Conservation (phyloP, 2,888 invertebrate genomes). For the Drosophila fungiperda region DNA sequence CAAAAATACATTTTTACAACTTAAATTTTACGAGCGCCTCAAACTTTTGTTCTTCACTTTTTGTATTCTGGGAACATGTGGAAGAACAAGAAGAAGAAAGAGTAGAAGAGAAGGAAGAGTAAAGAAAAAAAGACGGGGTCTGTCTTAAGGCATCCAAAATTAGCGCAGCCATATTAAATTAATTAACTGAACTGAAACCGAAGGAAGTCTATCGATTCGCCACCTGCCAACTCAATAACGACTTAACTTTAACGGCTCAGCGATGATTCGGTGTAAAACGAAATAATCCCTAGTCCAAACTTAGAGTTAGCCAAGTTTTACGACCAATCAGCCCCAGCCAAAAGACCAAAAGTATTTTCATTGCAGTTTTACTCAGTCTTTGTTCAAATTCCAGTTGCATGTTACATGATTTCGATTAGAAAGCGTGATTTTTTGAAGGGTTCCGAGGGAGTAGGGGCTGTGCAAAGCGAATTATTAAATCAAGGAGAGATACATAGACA, state of each 20-base stretch:
- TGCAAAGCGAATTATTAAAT: constrained; percentile 3
- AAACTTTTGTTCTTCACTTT: constrained; percentile 54
- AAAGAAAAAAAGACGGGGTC: constrained; percentile 45
- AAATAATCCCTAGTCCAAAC: constrained; percentile 26
- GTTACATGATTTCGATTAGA: constrained; percentile 56
- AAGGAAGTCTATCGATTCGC: constrained; percentile 73
- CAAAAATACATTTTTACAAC: constrained; percentile 77
- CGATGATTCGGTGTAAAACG: constrained; percentile 25
- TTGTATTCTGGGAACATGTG: constrained; percentile 48
- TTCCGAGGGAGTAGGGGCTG: not conserved
- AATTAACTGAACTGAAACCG: constrained; percentile 77
- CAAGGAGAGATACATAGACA: not conserved
- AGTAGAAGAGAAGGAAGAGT: constrained; percentile 9
- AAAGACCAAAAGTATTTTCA: constrained; percentile 45
- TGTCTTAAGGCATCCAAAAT: constrained; percentile 65
- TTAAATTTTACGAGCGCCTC: constrained; percentile 74
- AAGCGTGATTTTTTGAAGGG: not conserved
- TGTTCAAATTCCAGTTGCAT: constrained; percentile 45
- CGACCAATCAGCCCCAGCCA: constrained; percentile 33
- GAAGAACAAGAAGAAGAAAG: constrained; percentile 25
- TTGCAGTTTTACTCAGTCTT: constrained; percentile 35
- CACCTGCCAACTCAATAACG: constrained; percentile 29
- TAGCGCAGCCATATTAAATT: constrained; percentile 76
- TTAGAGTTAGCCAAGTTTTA: constrained; percentile 48
- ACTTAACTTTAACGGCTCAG: constrained; percentile 42